A percentile compares a stretch with the other conserved stretches of the same genome.
Evolutionary conservation across 2,888 invertebrate species (phyloP).

Genomic region (Anthophora plumipes): DNA sequence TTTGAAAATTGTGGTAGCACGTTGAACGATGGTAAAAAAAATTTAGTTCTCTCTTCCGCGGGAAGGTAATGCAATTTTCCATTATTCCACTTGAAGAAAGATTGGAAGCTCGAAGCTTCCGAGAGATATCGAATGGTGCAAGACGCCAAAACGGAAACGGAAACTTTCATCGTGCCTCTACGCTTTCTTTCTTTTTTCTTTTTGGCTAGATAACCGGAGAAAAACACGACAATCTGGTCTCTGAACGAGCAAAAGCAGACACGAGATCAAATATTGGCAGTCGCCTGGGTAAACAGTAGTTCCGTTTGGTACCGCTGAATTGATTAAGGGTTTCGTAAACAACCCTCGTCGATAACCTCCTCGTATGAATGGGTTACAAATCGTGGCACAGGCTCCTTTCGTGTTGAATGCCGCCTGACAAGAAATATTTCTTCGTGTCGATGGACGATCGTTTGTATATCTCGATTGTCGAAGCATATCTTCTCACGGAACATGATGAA

Average conservation of each 20-base stretch:
- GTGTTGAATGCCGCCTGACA: background rate
- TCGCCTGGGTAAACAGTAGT: slow-evolving; percentile 41
- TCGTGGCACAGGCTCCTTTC: slow-evolving; percentile 4
- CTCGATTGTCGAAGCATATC: background rate
- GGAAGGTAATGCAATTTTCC: too few relatives aligned
- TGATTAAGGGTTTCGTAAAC: slow-evolving; percentile 62
- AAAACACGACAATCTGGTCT: slow-evolving; percentile 29
- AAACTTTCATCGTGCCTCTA: background rate
- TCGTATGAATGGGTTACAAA: slow-evolving; percentile 32
- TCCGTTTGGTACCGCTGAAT: slow-evolving; percentile 47
- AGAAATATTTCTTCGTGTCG: slow-evolving; percentile 3
- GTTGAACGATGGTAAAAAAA: too few relatives aligned
- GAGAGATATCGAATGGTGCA: background rate
- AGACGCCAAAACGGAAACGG: background rate
- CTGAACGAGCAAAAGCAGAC: slow-evolving; percentile 40
- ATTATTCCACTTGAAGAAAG: too few relatives aligned
- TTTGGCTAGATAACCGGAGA: slow-evolving; percentile 8
- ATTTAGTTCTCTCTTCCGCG: too few relatives aligned
- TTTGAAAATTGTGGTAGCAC: too few relatives aligned
- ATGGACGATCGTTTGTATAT: background rate
- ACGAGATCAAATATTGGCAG: slow-evolving; percentile 54
- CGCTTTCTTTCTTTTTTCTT: too few relatives aligned
- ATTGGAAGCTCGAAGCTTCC: too few relatives aligned
- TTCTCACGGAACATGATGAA: background rate
- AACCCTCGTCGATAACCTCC: slow-evolving; percentile 33